phyloP scores from a whole-genome alignment of 2,888 invertebrate species.

The Papilio elwesi region DNA sequence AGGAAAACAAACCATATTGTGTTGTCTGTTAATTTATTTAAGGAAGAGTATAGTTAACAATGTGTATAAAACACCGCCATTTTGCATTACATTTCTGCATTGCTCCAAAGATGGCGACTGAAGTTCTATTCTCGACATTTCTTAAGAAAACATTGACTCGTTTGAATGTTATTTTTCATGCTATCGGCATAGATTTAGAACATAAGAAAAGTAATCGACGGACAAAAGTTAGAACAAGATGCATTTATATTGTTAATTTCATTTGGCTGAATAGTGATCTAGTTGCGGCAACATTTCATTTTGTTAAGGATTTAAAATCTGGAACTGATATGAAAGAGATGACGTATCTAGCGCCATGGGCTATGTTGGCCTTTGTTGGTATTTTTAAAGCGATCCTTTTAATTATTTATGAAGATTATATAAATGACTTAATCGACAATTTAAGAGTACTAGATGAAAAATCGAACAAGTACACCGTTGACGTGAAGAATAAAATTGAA shows the following conservation, averaged over 20 bases:
- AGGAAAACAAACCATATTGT: not conserved
- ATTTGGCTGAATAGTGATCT: constrained; percentile 49
- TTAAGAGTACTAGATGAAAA: constrained; percentile 50
- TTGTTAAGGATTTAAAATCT: constrained; percentile 45
- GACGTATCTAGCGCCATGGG: constrained; percentile 54
- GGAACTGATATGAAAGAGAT: constrained; percentile 53
- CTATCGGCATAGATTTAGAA: constrained; percentile 28
- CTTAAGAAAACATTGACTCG: constrained; percentile 20
- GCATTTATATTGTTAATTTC: constrained; percentile 50
- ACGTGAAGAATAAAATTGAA: constrained; percentile 43
- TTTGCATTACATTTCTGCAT: not conserved
- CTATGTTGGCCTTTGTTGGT: constrained; percentile 48
- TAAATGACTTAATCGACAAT: constrained; percentile 45
- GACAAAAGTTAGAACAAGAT: constrained; percentile 46
- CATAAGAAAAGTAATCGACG: constrained; percentile 24
- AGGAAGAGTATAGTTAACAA: not conserved
- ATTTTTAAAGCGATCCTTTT: constrained; percentile 51
- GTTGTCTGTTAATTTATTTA: constrained; percentile 24
- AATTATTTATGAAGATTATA: constrained; percentile 45
- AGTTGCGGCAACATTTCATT: constrained; percentile 46
- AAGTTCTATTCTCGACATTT: not conserved
- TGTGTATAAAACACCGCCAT: constrained; percentile 10
- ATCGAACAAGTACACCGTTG: constrained; percentile 41
- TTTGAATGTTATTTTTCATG: constrained; percentile 23
- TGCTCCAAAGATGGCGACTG: constrained; percentile 18